Base-by-base conservation (phyloP, 2,888 invertebrate species). In the Amblyteles armatorius region DNA sequence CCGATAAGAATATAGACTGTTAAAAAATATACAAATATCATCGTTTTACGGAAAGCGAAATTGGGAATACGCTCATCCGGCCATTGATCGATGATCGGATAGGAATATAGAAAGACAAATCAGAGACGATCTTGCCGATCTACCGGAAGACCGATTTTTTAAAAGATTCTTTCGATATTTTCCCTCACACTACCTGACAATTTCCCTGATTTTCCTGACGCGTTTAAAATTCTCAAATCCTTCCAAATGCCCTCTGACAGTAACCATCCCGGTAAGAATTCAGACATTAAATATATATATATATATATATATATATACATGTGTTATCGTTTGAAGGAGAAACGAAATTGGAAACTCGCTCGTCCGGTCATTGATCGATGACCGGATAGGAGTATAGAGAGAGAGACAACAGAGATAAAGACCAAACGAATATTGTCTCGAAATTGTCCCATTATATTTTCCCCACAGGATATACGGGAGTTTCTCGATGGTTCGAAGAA, bases 401-500 rank as follows among this genome's bases (percentile, higher is more conserved):
- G 6, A 2, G 22, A 5, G 19, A 55, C n/a, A 48, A 16, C 44
- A 16, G 44, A 16, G 13, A 16, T 48, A 16, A 48, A n/a, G 16
- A 13, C 1, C 19, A 52, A 68, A 72, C n/a, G 55, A 82, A 77
- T 68, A 82, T 78, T 65, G 72, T 83, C 72, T 63, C 67, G 19
- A 57, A 44, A 71, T 71, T 81, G 55, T 48, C 6, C 69, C 44
- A 13, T 81, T 76, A 63, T 73, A 40, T 82, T 33, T 48, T 57
- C 57, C 11, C 22, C 67, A 26, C 85, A 94, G 92, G 93, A 93
- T 29, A 89, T 94, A 40, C 85, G 92, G 73, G 88, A 91, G n/a
- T 94, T 93, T 88, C 87, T 94, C 44, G 92, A 94, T 76, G 90
- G 88, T 65, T 91, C 93, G 67, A 83, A 84, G 48, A 88, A 94